A percentile compares a stretch with the other conserved stretches of the same genome.
phyloP scores from a whole-genome alignment of 1,140 invertebrate genomes.

The Popillia japonica region DNA sequence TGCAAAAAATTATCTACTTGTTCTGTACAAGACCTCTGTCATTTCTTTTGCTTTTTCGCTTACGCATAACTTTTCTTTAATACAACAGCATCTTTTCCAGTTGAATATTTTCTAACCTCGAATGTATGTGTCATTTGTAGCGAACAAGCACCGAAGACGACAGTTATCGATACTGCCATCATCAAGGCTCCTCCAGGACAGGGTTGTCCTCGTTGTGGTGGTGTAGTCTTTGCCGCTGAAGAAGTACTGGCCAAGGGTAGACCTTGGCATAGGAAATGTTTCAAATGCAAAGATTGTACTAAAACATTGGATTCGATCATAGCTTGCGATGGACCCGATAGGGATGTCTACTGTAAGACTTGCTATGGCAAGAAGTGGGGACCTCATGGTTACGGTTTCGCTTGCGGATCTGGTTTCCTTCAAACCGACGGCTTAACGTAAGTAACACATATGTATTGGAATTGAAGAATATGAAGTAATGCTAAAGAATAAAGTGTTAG shows the following conservation, averaged over 20 bases:
- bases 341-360: constrained; percentile 92
- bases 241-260: constrained; percentile 85
- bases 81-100: not conserved
- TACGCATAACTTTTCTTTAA: constrained; percentile 11
- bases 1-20: not conserved
- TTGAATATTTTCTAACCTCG: not conserved
- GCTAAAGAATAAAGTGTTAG: no score
- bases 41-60: constrained; percentile 39
- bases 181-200: constrained; percentile 85
- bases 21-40: constrained; percentile 44
- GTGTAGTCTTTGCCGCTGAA: constrained; percentile 90
- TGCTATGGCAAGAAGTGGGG: constrained; percentile 94
- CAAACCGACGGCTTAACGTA: constrained; percentile 87
- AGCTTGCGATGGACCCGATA: constrained; percentile 89
- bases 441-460: constrained; percentile 58
- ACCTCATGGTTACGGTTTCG: constrained; percentile 94
- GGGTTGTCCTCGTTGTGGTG: constrained; percentile 89
- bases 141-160: constrained; percentile 75
- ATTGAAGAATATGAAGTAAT: no score
- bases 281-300: constrained; percentile 94
- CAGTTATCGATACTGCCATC: constrained; percentile 78
- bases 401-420: constrained; percentile 92
- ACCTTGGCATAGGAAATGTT: constrained; percentile 98
- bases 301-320: constrained; percentile 93
- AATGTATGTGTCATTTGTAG: constrained; percentile 57